phyloP scores from a whole-genome alignment of 2,113 vertebrate species.

The Leptobrachium leishanense region DNA sequence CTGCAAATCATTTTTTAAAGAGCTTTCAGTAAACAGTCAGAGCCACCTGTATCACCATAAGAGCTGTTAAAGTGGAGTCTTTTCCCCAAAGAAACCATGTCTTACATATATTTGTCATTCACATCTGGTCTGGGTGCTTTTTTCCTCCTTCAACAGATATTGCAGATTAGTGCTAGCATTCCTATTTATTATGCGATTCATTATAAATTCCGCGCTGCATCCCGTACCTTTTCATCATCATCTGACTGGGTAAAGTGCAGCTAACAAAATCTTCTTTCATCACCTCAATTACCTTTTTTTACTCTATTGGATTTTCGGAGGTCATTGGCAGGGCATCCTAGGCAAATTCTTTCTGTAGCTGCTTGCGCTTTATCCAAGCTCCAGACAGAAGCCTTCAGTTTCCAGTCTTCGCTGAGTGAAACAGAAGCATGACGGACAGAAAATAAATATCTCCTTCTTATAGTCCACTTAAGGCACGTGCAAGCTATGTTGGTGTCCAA shows the following conservation, averaged over 20 bases:
- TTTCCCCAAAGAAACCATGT: too few relatives aligned
- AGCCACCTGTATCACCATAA: too few relatives aligned
- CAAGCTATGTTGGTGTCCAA: neutral
- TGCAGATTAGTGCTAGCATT: neutral
- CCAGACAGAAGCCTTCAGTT: constrained; percentile 19
- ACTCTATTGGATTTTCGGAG: neutral
- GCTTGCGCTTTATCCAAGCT: constrained; percentile 4
- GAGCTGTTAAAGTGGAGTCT: too few relatives aligned
- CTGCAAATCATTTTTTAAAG: too few relatives aligned
- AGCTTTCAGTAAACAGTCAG: too few relatives aligned
- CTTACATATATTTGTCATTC: too few relatives aligned
- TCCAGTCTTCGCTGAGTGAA: neutral
- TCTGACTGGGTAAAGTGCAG: neutral
- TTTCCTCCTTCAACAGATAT: too few relatives aligned
- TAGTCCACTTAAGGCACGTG: neutral
- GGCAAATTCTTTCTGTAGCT: constrained; percentile 17
- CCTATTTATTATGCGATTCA: neutral
- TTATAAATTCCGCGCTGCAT: neutral
- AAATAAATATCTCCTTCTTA: constrained; percentile 1
- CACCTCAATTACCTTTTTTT: constrained; percentile 12
- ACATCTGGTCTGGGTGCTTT: too few relatives aligned
- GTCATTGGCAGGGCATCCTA: constrained; percentile 7
- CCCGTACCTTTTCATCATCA: neutral
- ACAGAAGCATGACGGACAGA: neutral
- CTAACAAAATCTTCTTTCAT: neutral